phyloP scores from a whole-genome alignment of 2,113 vertebrate species.

The Sialia sialis region DNA sequence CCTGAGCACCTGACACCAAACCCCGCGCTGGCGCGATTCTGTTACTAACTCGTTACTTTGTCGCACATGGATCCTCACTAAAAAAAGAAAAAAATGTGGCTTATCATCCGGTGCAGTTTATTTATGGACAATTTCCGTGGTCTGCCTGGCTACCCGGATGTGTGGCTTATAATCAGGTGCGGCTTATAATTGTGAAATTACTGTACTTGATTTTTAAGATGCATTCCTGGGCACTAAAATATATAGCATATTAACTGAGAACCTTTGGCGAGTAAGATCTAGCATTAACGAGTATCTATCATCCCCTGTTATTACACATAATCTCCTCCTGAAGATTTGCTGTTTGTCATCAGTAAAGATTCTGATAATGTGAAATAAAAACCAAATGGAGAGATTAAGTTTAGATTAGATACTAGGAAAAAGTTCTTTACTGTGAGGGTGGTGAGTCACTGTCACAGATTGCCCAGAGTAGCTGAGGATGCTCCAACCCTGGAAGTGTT shows the following conservation, averaged over 20 bases:
- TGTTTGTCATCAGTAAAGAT: neutral
- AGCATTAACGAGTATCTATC: neutral
- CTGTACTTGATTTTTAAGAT: neutral
- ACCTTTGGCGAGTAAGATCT: neutral
- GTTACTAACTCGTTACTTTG: too few relatives aligned
- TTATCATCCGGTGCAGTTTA: too few relatives aligned
- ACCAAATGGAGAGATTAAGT: neutral
- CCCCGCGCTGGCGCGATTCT: too few relatives aligned
- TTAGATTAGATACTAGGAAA: neutral
- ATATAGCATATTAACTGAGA: neutral
- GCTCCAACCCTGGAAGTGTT: neutral
- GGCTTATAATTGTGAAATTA: too few relatives aligned
- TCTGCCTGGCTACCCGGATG: too few relatives aligned
- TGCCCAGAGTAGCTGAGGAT: neutral
- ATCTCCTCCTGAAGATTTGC: neutral
- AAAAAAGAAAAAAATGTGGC: too few relatives aligned
- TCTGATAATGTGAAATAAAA: neutral
- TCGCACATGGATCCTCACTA: too few relatives aligned
- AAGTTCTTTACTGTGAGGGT: neutral
- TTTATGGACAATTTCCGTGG: too few relatives aligned
- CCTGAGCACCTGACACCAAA: too few relatives aligned
- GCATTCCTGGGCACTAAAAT: neutral
- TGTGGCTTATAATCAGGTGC: too few relatives aligned
- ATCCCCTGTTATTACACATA: neutral
- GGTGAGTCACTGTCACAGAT: neutral